Conservation (phyloP, 2,888 invertebrate genomes). For the Cetonia aurata region DNA sequence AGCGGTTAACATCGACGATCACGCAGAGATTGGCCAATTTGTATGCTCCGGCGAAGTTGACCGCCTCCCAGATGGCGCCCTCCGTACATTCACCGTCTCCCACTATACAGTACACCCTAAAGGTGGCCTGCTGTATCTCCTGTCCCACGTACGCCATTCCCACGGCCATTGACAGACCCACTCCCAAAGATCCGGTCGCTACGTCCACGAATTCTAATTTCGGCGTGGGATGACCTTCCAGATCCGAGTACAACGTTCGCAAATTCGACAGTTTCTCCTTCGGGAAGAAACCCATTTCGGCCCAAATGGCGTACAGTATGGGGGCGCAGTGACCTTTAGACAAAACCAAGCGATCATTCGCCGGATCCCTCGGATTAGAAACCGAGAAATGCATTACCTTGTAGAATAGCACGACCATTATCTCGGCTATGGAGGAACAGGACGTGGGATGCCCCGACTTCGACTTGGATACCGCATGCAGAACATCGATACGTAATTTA, state of each 20-base stretch:
- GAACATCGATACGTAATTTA: constrained; percentile 33
- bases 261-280: constrained; percentile 82
- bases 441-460: constrained; percentile 40
- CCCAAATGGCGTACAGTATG: constrained; percentile 97
- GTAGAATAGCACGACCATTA: constrained; percentile 41
- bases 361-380: constrained; percentile 26
- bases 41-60: constrained; percentile 91
- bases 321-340: constrained; percentile 98
- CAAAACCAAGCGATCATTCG: constrained; percentile 68
- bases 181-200: constrained; percentile 95
- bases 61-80: constrained; percentile 95
- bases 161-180: constrained; percentile 90
- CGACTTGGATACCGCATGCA: constrained; percentile 22
- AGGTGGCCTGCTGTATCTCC: constrained; percentile 79
- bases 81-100: constrained; percentile 98
- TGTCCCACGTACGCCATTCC: constrained; percentile 97
- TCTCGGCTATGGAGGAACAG: constrained; percentile 44
- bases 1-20: constrained; percentile 93
- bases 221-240: constrained; percentile 97
- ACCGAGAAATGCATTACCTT: constrained; percentile 36
- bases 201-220: constrained; percentile 94
- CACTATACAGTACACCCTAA: constrained; percentile 90
- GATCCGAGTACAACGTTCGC: constrained; percentile 87
- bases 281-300: constrained; percentile 91
- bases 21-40: constrained; percentile 94